These are phyloP conservation scores for Amphipyra berbera DNA, from an alignment of 2,888 invertebrate genomes.

Conservation along the genomic window DNA sequence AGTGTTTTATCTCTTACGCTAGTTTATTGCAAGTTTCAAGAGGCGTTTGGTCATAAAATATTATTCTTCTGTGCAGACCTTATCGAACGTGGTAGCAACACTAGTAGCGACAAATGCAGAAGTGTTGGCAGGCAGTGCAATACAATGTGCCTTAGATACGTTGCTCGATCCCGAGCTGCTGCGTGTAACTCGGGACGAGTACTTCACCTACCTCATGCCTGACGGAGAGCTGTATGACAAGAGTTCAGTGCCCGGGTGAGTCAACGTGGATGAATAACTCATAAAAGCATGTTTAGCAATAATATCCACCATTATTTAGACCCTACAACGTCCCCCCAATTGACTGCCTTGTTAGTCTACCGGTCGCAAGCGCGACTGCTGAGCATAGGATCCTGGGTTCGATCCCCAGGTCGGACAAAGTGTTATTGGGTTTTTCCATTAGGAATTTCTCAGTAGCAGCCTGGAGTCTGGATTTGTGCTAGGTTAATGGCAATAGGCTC, in stretches of 20 bases:
- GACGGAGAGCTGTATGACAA: slow-evolving; percentile 98
- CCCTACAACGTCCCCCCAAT: too few species aligned
- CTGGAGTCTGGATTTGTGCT: too few species aligned
- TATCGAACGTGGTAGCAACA: slow-evolving; percentile 93
- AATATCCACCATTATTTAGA: not conserved
- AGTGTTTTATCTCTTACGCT: too few species aligned
- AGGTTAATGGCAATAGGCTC: too few species aligned
- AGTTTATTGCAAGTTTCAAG: too few species aligned
- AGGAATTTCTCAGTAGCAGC: too few species aligned
- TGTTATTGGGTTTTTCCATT: too few species aligned
- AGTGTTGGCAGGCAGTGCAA: slow-evolving; percentile 91
- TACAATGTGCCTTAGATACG: slow-evolving; percentile 90
- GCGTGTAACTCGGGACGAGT: slow-evolving; percentile 92
- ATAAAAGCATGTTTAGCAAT: not conserved
- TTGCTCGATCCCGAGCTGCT: slow-evolving; percentile 92
- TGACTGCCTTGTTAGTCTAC: too few species aligned
- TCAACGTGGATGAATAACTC: not conserved
- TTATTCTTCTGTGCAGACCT: slow-evolving; percentile 78
- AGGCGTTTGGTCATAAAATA: too few species aligned
- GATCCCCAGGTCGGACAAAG: too few species aligned
- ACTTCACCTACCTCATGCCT: slow-evolving; percentile 92
- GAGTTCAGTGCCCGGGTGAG: slow-evolving; percentile 87
- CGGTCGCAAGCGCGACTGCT: too few species aligned
- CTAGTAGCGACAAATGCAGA: slow-evolving; percentile 92
- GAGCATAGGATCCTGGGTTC: too few species aligned